A percentile compares a stretch with the other conserved stretches of the same genome.
phyloP scores from a whole-genome alignment of 2,797 vertebrate genomes.

The Masticophis lateralis region DNA sequence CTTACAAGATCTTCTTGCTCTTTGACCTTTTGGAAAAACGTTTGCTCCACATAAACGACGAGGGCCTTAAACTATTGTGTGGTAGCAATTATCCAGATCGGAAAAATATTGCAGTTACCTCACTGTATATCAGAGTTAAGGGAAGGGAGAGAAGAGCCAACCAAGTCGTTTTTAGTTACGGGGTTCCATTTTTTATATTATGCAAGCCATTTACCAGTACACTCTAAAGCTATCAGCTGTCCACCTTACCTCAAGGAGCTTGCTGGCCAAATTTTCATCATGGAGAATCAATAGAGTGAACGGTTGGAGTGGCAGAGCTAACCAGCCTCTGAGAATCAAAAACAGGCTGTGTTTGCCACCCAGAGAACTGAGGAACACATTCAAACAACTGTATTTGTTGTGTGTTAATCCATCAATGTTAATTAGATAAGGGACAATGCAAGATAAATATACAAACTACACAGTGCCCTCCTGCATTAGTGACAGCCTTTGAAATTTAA shows the following conservation, averaged over 20 bases:
- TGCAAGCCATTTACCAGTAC: not conserved
- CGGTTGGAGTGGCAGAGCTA: not conserved
- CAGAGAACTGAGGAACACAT: not conserved
- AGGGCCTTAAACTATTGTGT: constrained; percentile 48
- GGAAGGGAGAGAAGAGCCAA: not conserved
- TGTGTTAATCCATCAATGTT: not conserved
- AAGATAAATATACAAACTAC: not conserved
- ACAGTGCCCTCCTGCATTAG: not conserved
- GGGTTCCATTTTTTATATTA: constrained; percentile 6
- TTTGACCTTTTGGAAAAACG: constrained; percentile 60
- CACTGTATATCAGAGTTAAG: not conserved
- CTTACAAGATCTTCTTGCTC: constrained; percentile 53
- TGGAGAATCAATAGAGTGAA: not conserved
- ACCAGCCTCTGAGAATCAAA: not conserved
- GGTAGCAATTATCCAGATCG: not conserved
- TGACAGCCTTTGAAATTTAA: not conserved
- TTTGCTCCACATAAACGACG: constrained; percentile 54
- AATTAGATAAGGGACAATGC: not conserved
- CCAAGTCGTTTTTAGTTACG: not conserved
- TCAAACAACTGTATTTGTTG: not conserved
- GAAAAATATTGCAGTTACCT: not conserved
- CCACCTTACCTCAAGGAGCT: not conserved
- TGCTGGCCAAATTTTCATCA: not conserved
- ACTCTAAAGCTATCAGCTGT: not conserved
- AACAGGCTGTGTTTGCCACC: not conserved